Conservation (phyloP, 2,888 invertebrate genomes). For the Panopea generosa region DNA sequence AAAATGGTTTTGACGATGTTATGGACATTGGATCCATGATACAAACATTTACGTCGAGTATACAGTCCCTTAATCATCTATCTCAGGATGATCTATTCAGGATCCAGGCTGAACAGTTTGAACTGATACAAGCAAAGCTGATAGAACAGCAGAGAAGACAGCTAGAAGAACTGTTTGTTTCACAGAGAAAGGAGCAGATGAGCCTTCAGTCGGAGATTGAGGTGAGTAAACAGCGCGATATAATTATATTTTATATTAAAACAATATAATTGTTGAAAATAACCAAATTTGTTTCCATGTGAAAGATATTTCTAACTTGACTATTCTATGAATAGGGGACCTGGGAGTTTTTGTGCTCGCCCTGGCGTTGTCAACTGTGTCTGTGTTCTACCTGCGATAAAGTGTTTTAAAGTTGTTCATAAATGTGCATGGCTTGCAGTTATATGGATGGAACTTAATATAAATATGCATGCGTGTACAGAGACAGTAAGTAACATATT, state of each 20-base stretch:
- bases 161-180: conserved; percentile 78
- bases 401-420: too few species aligned
- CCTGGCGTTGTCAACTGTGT: too few species aligned
- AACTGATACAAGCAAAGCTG: conserved; percentile 74
- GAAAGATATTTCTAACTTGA: too few species aligned
- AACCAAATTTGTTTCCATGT: too few species aligned
- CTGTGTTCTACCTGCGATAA: too few species aligned
- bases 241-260: too few species aligned
- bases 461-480: too few species aligned
- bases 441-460: too few species aligned
- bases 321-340: too few species aligned
- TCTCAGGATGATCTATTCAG: conserved; percentile 72
- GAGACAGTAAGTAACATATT: too few species aligned
- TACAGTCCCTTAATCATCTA: conserved; percentile 63
- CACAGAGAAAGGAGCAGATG: conserved; percentile 87
- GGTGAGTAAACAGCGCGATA: conserved; percentile 25
- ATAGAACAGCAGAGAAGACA: conserved; percentile 87
- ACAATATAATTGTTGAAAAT: too few species aligned
- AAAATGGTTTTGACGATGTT: conserved; percentile 28
- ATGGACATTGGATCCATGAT: conserved; percentile 60
- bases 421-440: too few species aligned
- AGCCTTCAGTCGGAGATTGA: conserved; percentile 75
- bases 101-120: conserved; percentile 77
- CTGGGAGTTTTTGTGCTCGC: not conserved
- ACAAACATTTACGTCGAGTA: conserved; percentile 62